A percentile compares a stretch with the other conserved stretches of the same genome.
Conservation (phyloP, 2,113 vertebrate genomes). For the Atlantisia rogersi region DNA sequence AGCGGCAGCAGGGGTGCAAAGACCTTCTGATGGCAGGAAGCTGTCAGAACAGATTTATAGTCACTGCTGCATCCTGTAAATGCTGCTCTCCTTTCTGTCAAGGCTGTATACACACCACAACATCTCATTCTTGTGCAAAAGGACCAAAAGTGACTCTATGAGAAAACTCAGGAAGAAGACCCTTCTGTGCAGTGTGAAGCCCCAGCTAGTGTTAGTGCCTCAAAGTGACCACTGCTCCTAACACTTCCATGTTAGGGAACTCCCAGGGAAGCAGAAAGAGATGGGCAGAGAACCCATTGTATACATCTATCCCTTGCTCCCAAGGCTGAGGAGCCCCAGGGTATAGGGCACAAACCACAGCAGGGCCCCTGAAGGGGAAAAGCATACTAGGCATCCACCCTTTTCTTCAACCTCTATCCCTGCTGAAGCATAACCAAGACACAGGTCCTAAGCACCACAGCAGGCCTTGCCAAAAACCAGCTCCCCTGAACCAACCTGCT, state of each 20-base stretch:
- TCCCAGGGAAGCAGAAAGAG: too few relatives aligned
- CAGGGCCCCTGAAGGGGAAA: background rate
- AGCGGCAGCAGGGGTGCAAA: background rate
- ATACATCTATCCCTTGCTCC: background rate
- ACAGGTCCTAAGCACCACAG: background rate
- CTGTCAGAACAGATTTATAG: background rate
- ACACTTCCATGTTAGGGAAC: too few relatives aligned
- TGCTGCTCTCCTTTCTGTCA: background rate
- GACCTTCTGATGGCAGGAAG: background rate
- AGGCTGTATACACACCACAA: background rate
- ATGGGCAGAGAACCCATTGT: background rate
- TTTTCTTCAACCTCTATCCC: background rate
- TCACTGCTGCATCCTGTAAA: background rate
- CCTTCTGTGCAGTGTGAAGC: background rate
- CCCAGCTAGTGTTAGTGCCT: background rate
- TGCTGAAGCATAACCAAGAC: background rate
- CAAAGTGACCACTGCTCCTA: background rate
- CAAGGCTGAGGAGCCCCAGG: background rate
- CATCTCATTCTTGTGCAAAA: background rate
- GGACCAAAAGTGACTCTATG: background rate
- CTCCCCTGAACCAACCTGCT: background rate
- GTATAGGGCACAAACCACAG: background rate
- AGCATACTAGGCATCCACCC: rapidly evolving
- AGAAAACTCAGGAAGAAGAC: background rate
- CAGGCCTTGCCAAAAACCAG: background rate